These are phyloP conservation scores for Andrena chrysosceles DNA, from an alignment of 2,888 invertebrate genomes.

Conservation along the genomic window DNA sequence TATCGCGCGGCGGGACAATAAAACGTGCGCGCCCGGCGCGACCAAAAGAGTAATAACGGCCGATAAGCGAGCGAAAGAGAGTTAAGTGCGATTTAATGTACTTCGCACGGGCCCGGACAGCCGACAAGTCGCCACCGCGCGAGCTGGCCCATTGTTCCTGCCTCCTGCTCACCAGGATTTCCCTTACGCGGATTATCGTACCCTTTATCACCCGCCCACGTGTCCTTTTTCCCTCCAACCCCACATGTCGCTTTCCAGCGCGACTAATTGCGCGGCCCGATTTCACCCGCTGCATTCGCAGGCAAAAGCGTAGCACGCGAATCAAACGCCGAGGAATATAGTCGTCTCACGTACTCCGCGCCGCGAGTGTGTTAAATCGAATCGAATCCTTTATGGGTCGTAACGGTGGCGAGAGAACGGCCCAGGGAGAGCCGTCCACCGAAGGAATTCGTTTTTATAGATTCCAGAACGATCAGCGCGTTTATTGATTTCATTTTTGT, in stretches of 20 bases:
- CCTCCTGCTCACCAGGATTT: background rate
- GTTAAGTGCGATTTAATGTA: conserved; percentile 64
- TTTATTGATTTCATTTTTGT: conserved; percentile 17
- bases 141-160: conserved; percentile 41
- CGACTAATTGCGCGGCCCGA: conserved; percentile 38
- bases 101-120: conserved; percentile 23
- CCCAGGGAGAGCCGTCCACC: background rate
- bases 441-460: conserved; percentile 44
- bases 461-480: conserved; percentile 8
- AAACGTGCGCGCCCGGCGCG: conserved; percentile 21
- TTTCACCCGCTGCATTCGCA: conserved; percentile 1
- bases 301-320: background rate
- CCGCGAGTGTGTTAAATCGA: conserved; percentile 18
- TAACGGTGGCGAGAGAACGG: conserved; percentile 16
- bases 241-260: conserved; percentile 1
- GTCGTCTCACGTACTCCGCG: conserved; percentile 3
- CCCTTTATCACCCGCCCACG: conserved; percentile 38
- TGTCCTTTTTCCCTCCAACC: conserved; percentile 1
- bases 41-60: conserved; percentile 45
- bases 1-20: conserved; percentile 27
- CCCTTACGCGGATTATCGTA: conserved; percentile 45
- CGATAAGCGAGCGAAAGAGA: conserved; percentile 42
- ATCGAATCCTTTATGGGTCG: conserved; percentile 34
- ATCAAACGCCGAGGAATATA: conserved; percentile 27
- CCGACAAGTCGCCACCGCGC: conserved; percentile 37